Conservation (phyloP, 2,797 vertebrate species). For the Coendou prehensilis region DNA sequence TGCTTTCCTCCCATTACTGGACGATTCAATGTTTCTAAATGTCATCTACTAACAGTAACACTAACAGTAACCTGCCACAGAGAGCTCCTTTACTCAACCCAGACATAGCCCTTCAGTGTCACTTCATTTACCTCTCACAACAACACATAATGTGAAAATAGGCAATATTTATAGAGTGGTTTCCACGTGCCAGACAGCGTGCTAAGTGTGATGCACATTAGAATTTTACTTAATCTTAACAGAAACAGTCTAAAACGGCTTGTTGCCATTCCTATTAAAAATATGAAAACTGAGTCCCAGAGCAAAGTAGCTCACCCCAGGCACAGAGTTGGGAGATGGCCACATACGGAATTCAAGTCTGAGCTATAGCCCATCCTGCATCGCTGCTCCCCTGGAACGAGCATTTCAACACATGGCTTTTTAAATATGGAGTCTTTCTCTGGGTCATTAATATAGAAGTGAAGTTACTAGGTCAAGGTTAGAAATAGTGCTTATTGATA, state of each 20-base stretch:
- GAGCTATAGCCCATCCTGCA: rapidly evolving
- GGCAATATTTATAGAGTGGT: not conserved
- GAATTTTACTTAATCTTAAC: not conserved
- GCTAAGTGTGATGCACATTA: not conserved
- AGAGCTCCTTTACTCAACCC: not conserved
- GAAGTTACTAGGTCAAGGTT: not conserved
- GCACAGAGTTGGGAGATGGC: not conserved
- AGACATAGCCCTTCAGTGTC: not conserved
- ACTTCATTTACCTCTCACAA: not conserved
- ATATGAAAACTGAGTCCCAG: not conserved
- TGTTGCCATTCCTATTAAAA: not conserved
- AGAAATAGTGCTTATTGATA: not conserved
- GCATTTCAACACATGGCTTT: not conserved
- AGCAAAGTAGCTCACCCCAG: not conserved
- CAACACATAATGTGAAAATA: rapidly evolving
- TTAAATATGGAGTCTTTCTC: not conserved
- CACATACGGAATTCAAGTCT: not conserved
- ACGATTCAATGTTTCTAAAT: not conserved
- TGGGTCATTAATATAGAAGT: not conserved
- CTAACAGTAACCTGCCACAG: rapidly evolving
- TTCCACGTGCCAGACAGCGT: not conserved
- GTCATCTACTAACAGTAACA: not conserved
- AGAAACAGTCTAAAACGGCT: not conserved
- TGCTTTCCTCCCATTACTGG: not conserved
- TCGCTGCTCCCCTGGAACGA: rapidly evolving